Evolutionary conservation across 2,888 invertebrate species (phyloP), one percentile per base, ranked within the genome.

Genomic region (Emmelina monodactyla): DNA sequence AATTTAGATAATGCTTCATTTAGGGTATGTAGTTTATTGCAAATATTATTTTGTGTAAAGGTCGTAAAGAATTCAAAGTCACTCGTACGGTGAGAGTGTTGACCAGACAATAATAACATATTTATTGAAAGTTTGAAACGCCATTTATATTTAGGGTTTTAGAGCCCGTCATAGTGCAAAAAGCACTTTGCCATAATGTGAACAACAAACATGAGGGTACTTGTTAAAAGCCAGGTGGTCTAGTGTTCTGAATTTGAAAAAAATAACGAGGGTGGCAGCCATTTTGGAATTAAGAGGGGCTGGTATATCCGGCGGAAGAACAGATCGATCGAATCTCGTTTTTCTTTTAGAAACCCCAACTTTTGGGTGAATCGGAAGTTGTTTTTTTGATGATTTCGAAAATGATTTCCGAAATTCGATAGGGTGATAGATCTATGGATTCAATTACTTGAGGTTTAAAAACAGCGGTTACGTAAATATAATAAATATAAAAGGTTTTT

Each of bases 301-400:
- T 43, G 37, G 49, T 35, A 45, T 48, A 45, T 67, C 64, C 66
- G 64, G 35, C 62, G 66, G 67, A 64, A 61, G 59, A 38, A 37
- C 41, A 38, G 51, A 49, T 50, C 49, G 45, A 43, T 43, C 43
- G 38, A 40, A 41, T 35, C 42, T 42, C 38, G 38, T 39, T 47
- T 49, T 47, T 42, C 41, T 41, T 11, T 4, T 25, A 10, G n/a
- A n/a, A 3, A 25, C 25, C n/a, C 32, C 32, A 38, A 48, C 43
- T 41, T 40, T 40, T 30, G 34, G 37, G 32, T 14, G 12, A 43
- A 39, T 37, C 46, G 49, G 52, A 49, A 43, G 46, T 47, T 41
- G 41, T 35, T 42, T 43, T 35, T 46, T 28, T 30, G 19, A 15
- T 32, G 9, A 19, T 16, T 19, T 19, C 22, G 22, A 30, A 32